Evolutionary conservation across 2,113 vertebrate species (phyloP), one percentile per base, ranked within the genome.

Genomic region (Acanthisitta chloris): DNA sequence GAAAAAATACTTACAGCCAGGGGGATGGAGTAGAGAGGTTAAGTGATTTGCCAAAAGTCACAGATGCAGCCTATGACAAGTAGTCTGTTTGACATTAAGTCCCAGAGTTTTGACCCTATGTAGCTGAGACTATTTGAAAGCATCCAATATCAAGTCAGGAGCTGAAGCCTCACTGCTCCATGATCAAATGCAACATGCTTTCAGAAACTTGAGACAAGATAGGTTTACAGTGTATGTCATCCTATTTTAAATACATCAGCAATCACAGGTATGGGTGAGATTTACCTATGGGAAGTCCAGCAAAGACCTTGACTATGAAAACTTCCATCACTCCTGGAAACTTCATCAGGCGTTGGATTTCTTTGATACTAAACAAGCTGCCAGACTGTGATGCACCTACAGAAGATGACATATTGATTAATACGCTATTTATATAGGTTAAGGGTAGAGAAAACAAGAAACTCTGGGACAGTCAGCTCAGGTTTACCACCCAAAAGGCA

Each of bases 261-360:
- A 86, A 25, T 48, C 28, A 18, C 0, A 4, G 29, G 8, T 20
- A 42, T 28, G 66, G 34, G 58, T 43, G 48, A 81, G 74, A 89
- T 94, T 98, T 97, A 99, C 99, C 99, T 93, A 98, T 83, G 34
- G 99, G 99, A 65, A 99, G 91, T 79, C 98, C 98, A 36, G 98
- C 97, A 10, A 98, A 78, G 26, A 99, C 98, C 96, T 99, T 99
- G 95, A 99, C 89, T 6, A 98, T 59, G 88, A 99, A 99, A 48
- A 98, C 97, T 13, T 97, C 97, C 58, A 90, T 94, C 43, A 99
- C 98, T 10, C 98, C 97, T 0, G 99, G 99, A 95, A 98, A 98
- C 97, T 97, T 98, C 97, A 99, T 97, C 71, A 99, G 96, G 46
- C 98, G 97, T 3, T 96, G 81, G 78, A 99, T 99, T 94, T 99